Conservation (phyloP, 2,113 vertebrate genomes). For the Pygoscelis adeliae region DNA sequence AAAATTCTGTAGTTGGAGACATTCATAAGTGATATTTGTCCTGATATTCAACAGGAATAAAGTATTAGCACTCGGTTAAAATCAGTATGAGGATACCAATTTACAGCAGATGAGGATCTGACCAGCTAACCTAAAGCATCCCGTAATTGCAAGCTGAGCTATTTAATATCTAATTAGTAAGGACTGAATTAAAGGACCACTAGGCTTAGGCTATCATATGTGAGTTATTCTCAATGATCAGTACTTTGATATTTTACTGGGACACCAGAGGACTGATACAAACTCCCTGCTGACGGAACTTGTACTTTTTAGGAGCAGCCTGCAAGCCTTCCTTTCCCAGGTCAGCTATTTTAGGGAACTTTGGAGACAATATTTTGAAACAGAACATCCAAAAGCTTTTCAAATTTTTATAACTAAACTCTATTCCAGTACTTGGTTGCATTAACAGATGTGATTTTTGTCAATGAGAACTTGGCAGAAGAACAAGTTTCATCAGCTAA, state of each 20-base stretch:
- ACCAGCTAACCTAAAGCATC: not conserved
- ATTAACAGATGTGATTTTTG: conserved; percentile 62
- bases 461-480: conserved; percentile 48
- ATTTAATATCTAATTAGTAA: not conserved
- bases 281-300: not conserved
- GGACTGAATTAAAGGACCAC: not conserved
- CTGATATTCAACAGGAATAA: not conserved
- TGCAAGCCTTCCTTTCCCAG: not conserved
- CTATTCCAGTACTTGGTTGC: not conserved
- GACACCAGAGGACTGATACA: not conserved
- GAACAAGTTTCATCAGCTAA: conserved; percentile 40
- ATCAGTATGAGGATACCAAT: not conserved
- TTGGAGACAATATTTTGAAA: not conserved
- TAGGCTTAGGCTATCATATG: not conserved
- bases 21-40: not conserved
- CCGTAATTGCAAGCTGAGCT: not conserved
- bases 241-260: not conserved
- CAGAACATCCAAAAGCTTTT: not conserved
- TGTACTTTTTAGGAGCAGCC: not conserved
- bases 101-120: not conserved
- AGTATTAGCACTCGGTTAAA: not conserved
- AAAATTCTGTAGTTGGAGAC: not conserved
- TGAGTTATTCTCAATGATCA: not conserved
- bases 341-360: not conserved
- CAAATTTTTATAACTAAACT: not conserved